A percentile compares a stretch with the other conserved stretches of the same genome.
phyloP scores from a whole-genome alignment of 1,140 invertebrate genomes.

The Drosophila rufa region DNA sequence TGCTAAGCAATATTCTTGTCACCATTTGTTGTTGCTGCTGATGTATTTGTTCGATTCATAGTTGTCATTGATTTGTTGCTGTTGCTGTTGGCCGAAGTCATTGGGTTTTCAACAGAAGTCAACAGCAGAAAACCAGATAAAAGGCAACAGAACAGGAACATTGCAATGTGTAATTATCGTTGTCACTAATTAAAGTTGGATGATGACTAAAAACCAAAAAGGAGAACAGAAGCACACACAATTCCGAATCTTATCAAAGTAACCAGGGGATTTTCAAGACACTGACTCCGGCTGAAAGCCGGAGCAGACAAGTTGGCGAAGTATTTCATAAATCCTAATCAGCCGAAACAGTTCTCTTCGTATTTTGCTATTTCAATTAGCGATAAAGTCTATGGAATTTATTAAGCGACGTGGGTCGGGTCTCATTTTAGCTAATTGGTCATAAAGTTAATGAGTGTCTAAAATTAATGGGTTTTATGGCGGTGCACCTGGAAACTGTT shows the following conservation, averaged over 20 bases:
- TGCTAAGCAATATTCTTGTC: conserved; percentile 68
- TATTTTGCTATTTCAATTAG: conserved; percentile 1
- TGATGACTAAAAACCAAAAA: conserved; percentile 31
- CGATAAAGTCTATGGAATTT: conserved; percentile 23
- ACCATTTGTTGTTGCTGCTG: conserved; percentile 33
- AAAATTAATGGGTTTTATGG: conserved; percentile 15
- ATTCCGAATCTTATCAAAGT: conserved; percentile 32
- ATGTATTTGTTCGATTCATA: conserved; percentile 39
- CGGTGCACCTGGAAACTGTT: neutral
- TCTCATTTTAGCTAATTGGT: neutral
- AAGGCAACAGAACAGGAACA: conserved; percentile 55
- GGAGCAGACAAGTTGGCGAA: conserved; percentile 40
- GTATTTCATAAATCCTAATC: conserved; percentile 49
- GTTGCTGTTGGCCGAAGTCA: conserved; percentile 55
- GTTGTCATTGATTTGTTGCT: conserved; percentile 56
- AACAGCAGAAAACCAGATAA: conserved; percentile 66
- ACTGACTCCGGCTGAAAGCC: conserved; percentile 12
- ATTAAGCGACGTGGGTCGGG: conserved; percentile 4
- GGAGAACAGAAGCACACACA: conserved; percentile 16
- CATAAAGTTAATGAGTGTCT: conserved; percentile 16
- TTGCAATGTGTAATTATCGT: conserved; percentile 77
- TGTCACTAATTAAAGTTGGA: conserved; percentile 80
- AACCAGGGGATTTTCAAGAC: conserved; percentile 45
- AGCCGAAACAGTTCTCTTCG: neutral
- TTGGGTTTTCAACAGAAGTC: conserved; percentile 76